Base-by-base conservation (phyloP, 2,888 invertebrate species). In the Achlya flavicornis region DNA sequence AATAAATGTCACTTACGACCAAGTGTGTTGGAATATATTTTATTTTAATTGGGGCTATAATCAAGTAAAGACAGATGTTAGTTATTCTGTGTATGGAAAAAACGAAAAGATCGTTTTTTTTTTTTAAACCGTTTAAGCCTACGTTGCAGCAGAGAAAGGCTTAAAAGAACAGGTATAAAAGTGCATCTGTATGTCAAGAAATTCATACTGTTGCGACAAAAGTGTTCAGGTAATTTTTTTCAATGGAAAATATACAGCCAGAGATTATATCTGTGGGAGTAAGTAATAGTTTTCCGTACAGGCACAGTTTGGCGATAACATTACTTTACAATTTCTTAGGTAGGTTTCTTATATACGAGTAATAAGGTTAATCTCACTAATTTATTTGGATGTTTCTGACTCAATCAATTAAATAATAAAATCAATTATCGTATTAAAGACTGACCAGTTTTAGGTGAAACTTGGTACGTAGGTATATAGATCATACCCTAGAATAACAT, bases 191-290 rank as follows among this genome's bases (percentile, higher is more conserved):
- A 53, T 53, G 19, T 7, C n/a, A 7, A 19, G 8, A 19, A 19
- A 53, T 19, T 53, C 53, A 19, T 53, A 7, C 53, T 53, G 53
- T 19, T n/a, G 10, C 16, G 7, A 53, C 53, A 19, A 19, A 48
- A 53, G 53, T 19, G 19, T 53, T 16, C 6, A 53, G n/a, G 12
- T 1, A n/a, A n/a, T 35, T 19, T 19, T 53, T 53, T 53, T 53
- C 19, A 53, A 53, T 53, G 53, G 53, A 53, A 53, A 10, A 53
- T 53, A 53, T n/a, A 53, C 53, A 53, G 19, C 53, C 16, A 53
- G 53, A 19, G 10, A 19, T 53, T 19, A 8, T 10, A 53, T 10
- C 53, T 7, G 53, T 53, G 7, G 53, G 53, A 16, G 16, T 48
- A 4, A 48, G 48, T 16, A 4, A 14, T 48, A 16, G 8, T 53